Percentiles rank a stretch among this genome's conserved stretches.
Conservation (phyloP, 2,113 vertebrate species). For the Melozone crissalis region DNA sequence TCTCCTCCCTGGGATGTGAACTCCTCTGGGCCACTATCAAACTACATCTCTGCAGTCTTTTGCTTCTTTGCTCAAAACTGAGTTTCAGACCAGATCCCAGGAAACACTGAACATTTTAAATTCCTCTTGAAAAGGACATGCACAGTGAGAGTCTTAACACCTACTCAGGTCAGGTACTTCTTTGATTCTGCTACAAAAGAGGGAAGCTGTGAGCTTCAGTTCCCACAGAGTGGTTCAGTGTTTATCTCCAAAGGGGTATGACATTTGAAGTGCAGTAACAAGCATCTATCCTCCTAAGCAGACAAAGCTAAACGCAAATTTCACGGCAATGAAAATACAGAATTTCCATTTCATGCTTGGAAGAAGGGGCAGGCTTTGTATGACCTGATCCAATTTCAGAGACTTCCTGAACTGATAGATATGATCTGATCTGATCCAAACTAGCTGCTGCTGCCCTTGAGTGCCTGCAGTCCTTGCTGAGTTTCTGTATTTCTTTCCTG, state of each 20-base stretch:
- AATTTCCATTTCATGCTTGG: constrained; percentile 52
- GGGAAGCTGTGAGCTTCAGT: neutral
- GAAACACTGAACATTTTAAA: neutral
- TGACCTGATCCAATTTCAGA: constrained; percentile 34
- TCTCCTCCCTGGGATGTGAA: neutral
- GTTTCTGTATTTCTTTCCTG: neutral
- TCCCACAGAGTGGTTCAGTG: neutral
- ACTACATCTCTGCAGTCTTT: neutral
- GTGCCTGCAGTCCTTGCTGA: neutral
- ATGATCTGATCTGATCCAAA: neutral
- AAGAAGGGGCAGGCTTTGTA: neutral
- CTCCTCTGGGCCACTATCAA: neutral
- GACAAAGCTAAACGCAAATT: constrained; percentile 43
- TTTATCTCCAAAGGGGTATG: constrained; percentile 2
- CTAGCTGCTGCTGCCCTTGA: neutral
- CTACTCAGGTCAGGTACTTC: constrained; percentile 2
- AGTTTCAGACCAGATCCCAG: neutral
- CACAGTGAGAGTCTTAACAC: neutral
- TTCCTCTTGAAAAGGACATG: neutral
- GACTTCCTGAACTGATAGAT: constrained; percentile 19
- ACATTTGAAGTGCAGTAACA: neutral
- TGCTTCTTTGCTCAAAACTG: neutral
- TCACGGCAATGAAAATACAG: constrained; percentile 25
- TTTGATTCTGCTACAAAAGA: constrained; percentile 39
- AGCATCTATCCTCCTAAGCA: neutral